Conservation (phyloP, 2,113 vertebrate species). For the Astatoreochromis straeleni region DNA sequence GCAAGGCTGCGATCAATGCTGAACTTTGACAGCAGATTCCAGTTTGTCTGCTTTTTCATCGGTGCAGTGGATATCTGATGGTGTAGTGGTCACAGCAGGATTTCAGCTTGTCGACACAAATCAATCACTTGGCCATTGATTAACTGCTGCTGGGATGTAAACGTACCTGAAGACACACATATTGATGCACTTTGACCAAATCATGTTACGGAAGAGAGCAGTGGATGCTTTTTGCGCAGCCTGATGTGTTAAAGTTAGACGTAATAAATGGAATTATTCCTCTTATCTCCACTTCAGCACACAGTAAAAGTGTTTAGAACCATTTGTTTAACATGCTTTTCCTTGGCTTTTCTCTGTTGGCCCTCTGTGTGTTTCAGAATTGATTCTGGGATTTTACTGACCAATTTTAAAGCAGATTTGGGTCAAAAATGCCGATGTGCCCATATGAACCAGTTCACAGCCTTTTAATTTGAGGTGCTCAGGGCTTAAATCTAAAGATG, state of each 20-base stretch:
- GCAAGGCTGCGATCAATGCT: constrained; percentile 24
- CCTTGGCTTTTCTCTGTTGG: fast-evolving
- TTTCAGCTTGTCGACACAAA: neutral
- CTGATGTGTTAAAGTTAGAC: neutral
- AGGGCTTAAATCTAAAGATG: neutral
- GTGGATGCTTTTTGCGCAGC: neutral
- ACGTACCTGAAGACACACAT: neutral
- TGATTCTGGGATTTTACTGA: neutral
- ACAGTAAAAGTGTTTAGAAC: neutral
- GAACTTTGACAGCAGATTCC: constrained; percentile 1
- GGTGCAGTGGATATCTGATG: neutral
- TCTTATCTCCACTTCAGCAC: neutral
- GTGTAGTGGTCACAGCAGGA: neutral
- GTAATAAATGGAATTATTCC: neutral
- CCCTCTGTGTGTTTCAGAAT: neutral
- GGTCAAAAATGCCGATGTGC: neutral
- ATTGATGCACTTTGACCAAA: neutral
- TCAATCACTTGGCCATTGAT: constrained; percentile 17
- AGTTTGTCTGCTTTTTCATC: neutral
- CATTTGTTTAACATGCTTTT: neutral
- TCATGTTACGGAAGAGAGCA: neutral
- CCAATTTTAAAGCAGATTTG: neutral
- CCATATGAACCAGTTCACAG: neutral
- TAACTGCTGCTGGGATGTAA: neutral
- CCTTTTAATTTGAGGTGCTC: neutral